Conservation (phyloP, 2,888 invertebrate species). For the Nebria salina region DNA sequence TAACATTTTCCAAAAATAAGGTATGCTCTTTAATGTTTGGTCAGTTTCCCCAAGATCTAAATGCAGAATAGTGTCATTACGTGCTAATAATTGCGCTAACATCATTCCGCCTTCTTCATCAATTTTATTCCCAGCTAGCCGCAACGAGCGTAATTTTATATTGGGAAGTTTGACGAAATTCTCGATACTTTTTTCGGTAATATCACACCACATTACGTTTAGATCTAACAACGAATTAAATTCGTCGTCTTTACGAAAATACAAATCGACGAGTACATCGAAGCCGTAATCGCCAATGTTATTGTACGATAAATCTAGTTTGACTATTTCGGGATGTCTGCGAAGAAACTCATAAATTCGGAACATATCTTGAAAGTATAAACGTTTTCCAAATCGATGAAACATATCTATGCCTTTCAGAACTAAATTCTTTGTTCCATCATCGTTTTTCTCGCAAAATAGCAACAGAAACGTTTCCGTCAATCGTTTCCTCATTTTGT, state of each 20-base stretch:
- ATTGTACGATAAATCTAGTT: conserved; percentile 68
- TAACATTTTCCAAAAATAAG: conserved; percentile 65
- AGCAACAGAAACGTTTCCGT: conserved; percentile 56
- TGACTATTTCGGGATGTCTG: conserved; percentile 63
- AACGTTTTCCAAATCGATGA: conserved; percentile 61
- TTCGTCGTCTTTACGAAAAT: conserved; percentile 59
- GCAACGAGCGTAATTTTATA: conserved; percentile 64
- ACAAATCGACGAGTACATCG: conserved; percentile 61
- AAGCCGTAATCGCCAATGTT: conserved; percentile 66
- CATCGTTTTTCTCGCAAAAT: conserved; percentile 65
- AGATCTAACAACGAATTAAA: conserved; percentile 65
- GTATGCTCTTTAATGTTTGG: conserved; percentile 67
- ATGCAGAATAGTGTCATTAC: conserved; percentile 63
- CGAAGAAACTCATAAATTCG: conserved; percentile 65
- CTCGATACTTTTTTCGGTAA: conserved; percentile 62
- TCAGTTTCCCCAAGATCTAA: conserved; percentile 70
- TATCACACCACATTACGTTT: conserved; percentile 68
- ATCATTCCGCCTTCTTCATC: conserved; percentile 66
- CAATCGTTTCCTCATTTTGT: conserved; percentile 50
- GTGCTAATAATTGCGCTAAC: conserved; percentile 64
- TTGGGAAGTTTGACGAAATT: conserved; percentile 50
- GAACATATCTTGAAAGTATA: conserved; percentile 64
- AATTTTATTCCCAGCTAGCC: conserved; percentile 70
- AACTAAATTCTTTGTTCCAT: conserved; percentile 65
- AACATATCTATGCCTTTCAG: conserved; percentile 66